Evolutionary conservation across 2,888 invertebrate species (phyloP).

Genomic region (Papilio protenor): DNA sequence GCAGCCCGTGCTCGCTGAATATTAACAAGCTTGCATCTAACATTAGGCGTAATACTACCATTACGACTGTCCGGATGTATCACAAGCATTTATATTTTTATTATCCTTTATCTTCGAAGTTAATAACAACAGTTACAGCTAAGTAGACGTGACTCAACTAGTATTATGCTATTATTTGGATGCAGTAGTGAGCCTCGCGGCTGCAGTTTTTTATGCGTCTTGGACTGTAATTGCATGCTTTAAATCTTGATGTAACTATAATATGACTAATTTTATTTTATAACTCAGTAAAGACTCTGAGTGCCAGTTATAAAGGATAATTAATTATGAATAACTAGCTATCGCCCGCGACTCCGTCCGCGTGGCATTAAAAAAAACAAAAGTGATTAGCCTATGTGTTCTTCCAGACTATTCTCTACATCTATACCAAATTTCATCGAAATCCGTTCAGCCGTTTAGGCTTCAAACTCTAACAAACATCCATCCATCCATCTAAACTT

Average conservation of each 20-base stretch:
- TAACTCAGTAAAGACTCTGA: too few species aligned
- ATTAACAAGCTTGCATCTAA: neutral
- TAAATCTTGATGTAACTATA: neutral
- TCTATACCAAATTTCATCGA: too few species aligned
- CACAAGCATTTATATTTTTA: slow-evolving; percentile 3
- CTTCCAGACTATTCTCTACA: too few species aligned
- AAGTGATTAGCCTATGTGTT: too few species aligned
- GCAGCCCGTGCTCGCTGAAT: neutral
- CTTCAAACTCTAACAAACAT: too few species aligned
- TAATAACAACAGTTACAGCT: neutral
- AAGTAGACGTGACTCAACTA: neutral
- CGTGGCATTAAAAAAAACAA: too few species aligned
- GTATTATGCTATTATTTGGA: neutral
- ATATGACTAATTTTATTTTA: too few species aligned
- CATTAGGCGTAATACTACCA: neutral
- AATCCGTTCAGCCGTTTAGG: too few species aligned
- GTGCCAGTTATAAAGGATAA: neutral
- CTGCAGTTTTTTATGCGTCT: neutral
- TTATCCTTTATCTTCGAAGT: neutral
- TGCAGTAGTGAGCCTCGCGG: neutral
- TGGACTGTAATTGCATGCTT: neutral
- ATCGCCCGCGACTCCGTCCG: too few species aligned
- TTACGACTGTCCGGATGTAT: neutral
- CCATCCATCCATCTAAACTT: too few species aligned
- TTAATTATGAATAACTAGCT: neutral